Percentiles rank a stretch among this genome's conserved stretches.
These are phyloP conservation scores for Strix aluco DNA, from an alignment of 2,113 vertebrate genomes.

Conservation along the genomic window DNA sequence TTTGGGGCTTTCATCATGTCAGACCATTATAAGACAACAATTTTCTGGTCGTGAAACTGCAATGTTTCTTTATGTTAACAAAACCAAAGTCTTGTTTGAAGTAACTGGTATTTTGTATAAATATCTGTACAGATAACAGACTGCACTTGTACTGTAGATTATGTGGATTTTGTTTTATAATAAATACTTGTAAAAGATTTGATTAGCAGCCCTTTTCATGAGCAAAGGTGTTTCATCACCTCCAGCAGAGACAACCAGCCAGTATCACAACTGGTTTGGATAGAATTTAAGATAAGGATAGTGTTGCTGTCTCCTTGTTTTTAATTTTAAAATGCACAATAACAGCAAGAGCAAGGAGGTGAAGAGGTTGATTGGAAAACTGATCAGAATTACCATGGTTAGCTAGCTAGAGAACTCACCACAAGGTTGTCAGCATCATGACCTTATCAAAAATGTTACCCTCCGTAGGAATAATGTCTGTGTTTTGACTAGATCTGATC, in stretches of 20 bases:
- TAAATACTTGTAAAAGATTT: slow-evolving; percentile 55
- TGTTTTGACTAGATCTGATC: neutral
- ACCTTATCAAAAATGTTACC: neutral
- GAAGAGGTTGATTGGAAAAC: neutral
- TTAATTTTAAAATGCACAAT: neutral
- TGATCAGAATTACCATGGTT: neutral
- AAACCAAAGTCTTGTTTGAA: slow-evolving; percentile 53
- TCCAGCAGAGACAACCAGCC: neutral
- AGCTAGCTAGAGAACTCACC: neutral
- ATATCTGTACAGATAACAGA: slow-evolving; percentile 64
- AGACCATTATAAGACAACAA: neutral
- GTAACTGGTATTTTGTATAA: slow-evolving; percentile 58
- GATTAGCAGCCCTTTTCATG: slow-evolving; percentile 19
- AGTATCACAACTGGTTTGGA: neutral
- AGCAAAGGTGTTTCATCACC: neutral
- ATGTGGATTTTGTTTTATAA: slow-evolving; percentile 69
- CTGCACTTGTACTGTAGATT: slow-evolving; percentile 61
- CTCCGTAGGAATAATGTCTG: neutral
- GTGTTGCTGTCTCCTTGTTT: neutral
- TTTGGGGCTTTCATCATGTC: neutral
- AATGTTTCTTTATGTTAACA: slow-evolving; percentile 17
- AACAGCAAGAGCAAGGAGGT: neutral
- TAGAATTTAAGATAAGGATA: neutral
- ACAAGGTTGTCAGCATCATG: neutral
- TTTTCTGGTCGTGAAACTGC: neutral